These are phyloP conservation scores for Drosophila novamexicana DNA, from an alignment of 1,140 invertebrate genomes.

Conservation along the genomic window DNA sequence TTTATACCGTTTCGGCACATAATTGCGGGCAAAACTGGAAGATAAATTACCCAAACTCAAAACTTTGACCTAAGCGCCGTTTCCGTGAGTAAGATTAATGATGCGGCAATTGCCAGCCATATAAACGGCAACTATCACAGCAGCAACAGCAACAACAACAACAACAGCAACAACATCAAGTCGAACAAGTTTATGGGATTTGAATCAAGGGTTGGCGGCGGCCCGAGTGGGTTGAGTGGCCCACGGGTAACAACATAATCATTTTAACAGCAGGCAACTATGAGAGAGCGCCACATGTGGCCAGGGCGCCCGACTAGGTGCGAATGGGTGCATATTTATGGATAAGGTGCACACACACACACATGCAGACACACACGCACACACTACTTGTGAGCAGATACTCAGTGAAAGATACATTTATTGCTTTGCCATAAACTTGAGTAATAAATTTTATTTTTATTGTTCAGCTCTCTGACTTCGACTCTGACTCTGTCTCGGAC, in stretches of 20 bases:
- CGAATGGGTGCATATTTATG: constrained; percentile 80
- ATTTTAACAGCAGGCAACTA: constrained; percentile 66
- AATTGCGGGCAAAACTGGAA: constrained; percentile 74
- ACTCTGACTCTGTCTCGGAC: constrained; percentile 47
- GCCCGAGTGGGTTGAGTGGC: constrained; percentile 22
- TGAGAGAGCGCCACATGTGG: constrained; percentile 60
- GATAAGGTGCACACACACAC: constrained; percentile 31
- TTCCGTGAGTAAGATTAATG: constrained; percentile 82
- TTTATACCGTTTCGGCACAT: constrained; percentile 60
- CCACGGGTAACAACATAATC: constrained; percentile 67
- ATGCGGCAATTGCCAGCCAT: constrained; percentile 78
- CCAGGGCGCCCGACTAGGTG: constrained; percentile 51
- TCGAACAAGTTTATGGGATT: constrained; percentile 78
- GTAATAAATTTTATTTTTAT: constrained; percentile 81
- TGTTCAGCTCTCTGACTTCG: constrained; percentile 60
- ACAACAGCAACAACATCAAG: constrained; percentile 44
- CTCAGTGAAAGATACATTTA: constrained; percentile 75
- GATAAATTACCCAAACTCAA: constrained; percentile 81
- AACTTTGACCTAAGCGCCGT: constrained; percentile 81
- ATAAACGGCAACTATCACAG: constrained; percentile 76
- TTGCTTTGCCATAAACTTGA: constrained; percentile 78
- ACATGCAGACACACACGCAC: not conserved
- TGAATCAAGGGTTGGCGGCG: constrained; percentile 70
- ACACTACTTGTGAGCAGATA: constrained; percentile 30
- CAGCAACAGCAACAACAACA: constrained; percentile 53